Conservation (phyloP, 2,797 vertebrate genomes). For the Cyclura pinguis region DNA sequence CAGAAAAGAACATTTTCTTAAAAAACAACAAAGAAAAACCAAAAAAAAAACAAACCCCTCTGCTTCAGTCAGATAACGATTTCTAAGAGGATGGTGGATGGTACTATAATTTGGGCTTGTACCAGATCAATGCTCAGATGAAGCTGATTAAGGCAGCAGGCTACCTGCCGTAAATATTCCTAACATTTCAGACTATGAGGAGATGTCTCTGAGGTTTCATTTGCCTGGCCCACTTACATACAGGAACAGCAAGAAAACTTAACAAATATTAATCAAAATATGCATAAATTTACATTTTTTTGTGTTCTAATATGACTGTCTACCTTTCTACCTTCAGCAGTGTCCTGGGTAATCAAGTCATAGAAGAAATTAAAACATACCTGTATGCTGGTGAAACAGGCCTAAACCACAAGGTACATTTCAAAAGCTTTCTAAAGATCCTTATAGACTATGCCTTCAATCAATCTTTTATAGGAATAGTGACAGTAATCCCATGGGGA, state of each 20-base stretch:
- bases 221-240: not conserved
- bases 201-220: not conserved
- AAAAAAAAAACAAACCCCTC: not conserved
- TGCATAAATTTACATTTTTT: not conserved
- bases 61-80: not conserved
- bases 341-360: not conserved
- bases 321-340: not conserved
- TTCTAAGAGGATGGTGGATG: no score
- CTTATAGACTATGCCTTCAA: no score
- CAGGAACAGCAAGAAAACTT: not conserved
- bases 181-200: no score
- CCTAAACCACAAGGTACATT: not conserved
- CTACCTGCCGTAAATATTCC: not conserved
- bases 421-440: no score
- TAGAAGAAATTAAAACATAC: not conserved
- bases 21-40: not conserved
- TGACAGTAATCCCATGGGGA: no score
- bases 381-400: not conserved
- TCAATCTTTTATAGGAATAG: no score
- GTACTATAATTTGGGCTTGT: not conserved
- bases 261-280: not conserved
- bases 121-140: not conserved
- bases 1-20: not conserved
- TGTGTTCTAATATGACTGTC: no score
- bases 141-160: not conserved